A percentile compares a stretch with the other conserved stretches of the same genome.
These are phyloP conservation scores for Amphiprion percula DNA, from an alignment of 2,113 vertebrate species.

Conservation along the genomic window DNA sequence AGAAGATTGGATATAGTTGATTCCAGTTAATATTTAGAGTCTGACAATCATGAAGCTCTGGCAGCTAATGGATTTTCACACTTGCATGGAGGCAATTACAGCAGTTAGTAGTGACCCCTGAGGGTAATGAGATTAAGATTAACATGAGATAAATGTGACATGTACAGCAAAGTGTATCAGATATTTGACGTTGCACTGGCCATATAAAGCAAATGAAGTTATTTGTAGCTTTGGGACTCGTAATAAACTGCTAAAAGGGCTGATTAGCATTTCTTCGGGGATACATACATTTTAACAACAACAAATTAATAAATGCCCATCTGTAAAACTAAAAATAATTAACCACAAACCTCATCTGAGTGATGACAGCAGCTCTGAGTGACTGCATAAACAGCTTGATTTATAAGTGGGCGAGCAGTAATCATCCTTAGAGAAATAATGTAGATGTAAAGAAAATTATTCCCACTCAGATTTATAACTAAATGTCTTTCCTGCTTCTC, in stretches of 20 bases:
- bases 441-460: background rate
- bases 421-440: background rate
- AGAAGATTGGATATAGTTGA: background rate
- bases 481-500: background rate
- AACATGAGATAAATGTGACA: background rate
- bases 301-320: no score
- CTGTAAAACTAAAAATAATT: background rate
- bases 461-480: background rate
- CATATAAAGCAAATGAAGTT: background rate
- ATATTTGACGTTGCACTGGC: background rate
- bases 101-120: background rate
- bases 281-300: no score
- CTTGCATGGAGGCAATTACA: background rate
- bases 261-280: no score
- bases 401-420: background rate
- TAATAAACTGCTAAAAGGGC: background rate
- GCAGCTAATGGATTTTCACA: slow-evolving; percentile 18
- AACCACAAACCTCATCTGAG: background rate
- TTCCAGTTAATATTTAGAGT: background rate
- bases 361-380: background rate
- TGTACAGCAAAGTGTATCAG: background rate
- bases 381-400: background rate
- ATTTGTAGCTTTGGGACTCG: background rate
- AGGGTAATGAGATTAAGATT: slow-evolving; percentile 23
- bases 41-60: background rate